Evolutionary conservation across 2,888 invertebrate genomes (phyloP).

Genomic region (Desoria tigrina): DNA sequence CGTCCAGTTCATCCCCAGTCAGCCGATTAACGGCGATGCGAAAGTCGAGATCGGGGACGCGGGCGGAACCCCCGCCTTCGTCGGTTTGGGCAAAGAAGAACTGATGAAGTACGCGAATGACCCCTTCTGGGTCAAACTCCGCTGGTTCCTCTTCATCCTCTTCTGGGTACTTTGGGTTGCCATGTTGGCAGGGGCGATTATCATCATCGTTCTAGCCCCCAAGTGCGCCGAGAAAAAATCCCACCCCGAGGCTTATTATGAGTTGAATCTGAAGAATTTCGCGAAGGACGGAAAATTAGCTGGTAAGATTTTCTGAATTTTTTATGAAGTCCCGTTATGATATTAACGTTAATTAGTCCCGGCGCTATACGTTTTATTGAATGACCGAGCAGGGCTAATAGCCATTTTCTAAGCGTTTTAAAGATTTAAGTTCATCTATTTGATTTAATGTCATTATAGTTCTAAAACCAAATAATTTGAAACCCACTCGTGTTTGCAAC

Average conservation of each 20-base stretch:
- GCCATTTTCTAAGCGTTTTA: not conserved
- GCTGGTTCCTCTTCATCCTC: constrained; percentile 83
- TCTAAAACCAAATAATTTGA: too few species aligned
- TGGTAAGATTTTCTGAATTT: constrained; percentile 49
- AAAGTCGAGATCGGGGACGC: constrained; percentile 77
- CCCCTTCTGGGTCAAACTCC: constrained; percentile 92
- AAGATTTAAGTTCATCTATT: not conserved
- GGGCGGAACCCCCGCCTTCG: constrained; percentile 66
- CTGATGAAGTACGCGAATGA: constrained; percentile 94
- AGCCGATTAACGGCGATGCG: constrained; percentile 79
- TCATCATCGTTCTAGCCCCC: constrained; percentile 85
- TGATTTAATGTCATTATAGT: not conserved
- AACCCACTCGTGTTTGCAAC: too few species aligned
- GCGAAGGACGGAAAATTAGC: constrained; percentile 57
- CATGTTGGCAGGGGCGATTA: constrained; percentile 91
- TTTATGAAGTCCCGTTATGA: not conserved
- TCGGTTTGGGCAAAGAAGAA: constrained; percentile 94
- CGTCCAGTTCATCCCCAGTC: constrained; percentile 73
- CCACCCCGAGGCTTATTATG: constrained; percentile 75
- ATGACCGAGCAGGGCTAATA: too few species aligned
- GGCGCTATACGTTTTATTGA: too few species aligned
- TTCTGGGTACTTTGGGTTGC: constrained; percentile 93
- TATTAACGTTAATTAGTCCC: not conserved
- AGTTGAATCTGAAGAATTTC: constrained; percentile 82
- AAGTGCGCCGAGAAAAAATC: constrained; percentile 71